A percentile compares a stretch with the other conserved stretches of the same genome.
Evolutionary conservation across 2,888 invertebrate genomes (phyloP).

Genomic region (Bellardia bayeri): DNA sequence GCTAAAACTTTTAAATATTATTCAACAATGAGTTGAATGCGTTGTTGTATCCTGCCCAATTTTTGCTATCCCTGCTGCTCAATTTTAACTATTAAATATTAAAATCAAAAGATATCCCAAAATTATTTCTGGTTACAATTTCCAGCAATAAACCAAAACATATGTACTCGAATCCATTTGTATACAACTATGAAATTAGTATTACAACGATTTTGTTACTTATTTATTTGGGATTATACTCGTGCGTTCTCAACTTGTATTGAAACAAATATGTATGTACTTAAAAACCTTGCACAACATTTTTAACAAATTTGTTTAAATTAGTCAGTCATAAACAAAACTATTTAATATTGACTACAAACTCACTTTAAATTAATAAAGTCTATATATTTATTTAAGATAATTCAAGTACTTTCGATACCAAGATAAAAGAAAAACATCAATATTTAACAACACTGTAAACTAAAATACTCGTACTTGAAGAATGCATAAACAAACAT

Average conservation of each 20-base stretch:
- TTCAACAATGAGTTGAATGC: no score
- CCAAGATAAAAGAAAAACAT: conserved; percentile 22
- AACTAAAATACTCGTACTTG: background rate
- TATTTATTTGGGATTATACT: no score
- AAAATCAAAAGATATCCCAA: no score
- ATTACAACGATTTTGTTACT: no score
- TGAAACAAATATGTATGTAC: background rate
- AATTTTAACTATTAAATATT: no score
- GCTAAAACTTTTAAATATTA: no score
- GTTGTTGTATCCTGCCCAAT: no score
- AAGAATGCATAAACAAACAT: conserved; percentile 16
- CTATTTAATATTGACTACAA: background rate
- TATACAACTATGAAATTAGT: no score
- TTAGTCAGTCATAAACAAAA: background rate
- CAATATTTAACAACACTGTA: conserved; percentile 4
- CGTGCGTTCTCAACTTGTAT: background rate
- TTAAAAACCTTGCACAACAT: conserved; percentile 22
- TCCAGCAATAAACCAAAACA: no score
- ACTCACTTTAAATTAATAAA: conserved; percentile 15
- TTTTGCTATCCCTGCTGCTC: no score
- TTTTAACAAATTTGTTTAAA: background rate
- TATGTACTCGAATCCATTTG: no score
- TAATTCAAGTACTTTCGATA: conserved; percentile 33
- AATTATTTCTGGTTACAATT: no score
- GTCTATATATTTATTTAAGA: conserved; percentile 48